Conservation (phyloP, 2,797 vertebrate species). For the Crocodylus rhombifer region DNA sequence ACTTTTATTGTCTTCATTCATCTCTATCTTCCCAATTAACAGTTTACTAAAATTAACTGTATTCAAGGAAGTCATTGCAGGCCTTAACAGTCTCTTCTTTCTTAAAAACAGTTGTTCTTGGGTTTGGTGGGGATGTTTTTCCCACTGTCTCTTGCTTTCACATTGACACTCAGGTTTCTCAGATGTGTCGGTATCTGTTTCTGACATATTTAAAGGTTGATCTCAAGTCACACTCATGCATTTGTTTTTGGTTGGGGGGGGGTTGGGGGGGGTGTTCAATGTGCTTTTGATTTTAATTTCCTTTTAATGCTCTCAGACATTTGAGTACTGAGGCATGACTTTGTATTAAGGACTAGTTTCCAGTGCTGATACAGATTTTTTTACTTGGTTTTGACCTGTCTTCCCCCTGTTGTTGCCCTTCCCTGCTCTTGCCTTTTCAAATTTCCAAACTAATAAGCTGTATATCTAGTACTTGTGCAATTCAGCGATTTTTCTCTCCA, state of each 20-base stretch:
- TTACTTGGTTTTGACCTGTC: neutral
- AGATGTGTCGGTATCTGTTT: neutral
- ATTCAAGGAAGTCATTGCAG: neutral
- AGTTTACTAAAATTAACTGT: neutral
- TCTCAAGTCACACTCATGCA: neutral
- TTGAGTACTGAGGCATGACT: conserved; percentile 26
- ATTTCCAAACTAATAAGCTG: neutral
- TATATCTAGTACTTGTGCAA: neutral
- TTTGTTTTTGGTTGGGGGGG: neutral
- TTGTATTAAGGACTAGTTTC: conserved; percentile 41
- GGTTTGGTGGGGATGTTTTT: neutral
- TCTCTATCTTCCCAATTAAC: neutral
- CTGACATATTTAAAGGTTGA: conserved; percentile 20
- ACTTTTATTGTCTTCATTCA: neutral
- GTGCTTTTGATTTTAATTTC: conserved; percentile 37
- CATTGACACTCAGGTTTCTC: neutral
- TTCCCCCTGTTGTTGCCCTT: neutral
- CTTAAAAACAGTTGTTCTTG: neutral
- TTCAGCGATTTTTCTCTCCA: neutral
- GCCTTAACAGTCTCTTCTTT: neutral
- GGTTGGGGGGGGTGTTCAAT: neutral
- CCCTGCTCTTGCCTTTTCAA: neutral
- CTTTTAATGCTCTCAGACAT: conserved; percentile 13
- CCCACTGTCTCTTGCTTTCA: neutral
- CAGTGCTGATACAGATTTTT: conserved; percentile 11